Evolutionary conservation across 2,797 vertebrate genomes (phyloP).

Genomic region (Trachops cirrhosus): DNA sequence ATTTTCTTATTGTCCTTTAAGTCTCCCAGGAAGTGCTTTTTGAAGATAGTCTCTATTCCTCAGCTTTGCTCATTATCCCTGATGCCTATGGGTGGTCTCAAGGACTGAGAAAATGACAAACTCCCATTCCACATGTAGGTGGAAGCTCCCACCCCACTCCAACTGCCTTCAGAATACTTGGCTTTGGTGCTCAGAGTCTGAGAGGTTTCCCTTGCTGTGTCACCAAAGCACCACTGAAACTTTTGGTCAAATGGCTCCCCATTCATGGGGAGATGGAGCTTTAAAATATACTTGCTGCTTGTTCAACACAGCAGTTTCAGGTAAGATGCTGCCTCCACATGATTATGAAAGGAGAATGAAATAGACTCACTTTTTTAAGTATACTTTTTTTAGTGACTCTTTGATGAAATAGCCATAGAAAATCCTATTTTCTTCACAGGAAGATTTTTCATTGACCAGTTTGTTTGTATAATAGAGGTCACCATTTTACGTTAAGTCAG

Average conservation of each 20-base stretch:
- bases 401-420: not conserved
- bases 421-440: not conserved
- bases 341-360: not conserved
- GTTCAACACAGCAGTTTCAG: not conserved
- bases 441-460: not conserved
- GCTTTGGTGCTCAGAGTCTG: not conserved
- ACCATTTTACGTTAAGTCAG: constrained; percentile 18
- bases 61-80: not conserved
- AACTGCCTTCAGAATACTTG: not conserved
- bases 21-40: constrained; percentile 59
- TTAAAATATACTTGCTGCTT: not conserved
- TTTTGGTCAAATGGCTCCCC: not conserved
- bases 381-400: not conserved
- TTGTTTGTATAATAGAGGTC: not conserved
- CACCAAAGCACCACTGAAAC: not conserved
- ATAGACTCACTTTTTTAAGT: not conserved
- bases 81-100: constrained; percentile 68
- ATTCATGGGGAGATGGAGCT: not conserved
- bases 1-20: constrained; percentile 74
- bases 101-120: not conserved
- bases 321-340: not conserved
- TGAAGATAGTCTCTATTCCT: constrained; percentile 47
- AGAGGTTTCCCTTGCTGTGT: not conserved
- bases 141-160: not conserved
- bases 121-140: not conserved